phyloP scores from a whole-genome alignment of 2,888 invertebrate genomes.

The Enchytraeus crypticus region DNA sequence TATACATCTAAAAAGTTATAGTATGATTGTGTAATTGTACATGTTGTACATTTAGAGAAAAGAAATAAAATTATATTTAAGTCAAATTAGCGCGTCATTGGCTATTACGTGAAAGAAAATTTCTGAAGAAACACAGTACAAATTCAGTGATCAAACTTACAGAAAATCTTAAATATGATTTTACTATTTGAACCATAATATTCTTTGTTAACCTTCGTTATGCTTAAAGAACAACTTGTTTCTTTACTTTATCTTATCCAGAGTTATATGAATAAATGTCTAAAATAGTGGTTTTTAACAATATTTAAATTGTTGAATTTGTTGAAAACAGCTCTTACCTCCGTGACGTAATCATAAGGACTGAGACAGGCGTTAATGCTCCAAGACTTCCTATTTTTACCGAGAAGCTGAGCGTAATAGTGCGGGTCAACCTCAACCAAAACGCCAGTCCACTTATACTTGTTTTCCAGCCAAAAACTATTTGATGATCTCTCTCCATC shows the following conservation, averaged over 20 bases:
- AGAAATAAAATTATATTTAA: no score
- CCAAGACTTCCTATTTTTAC: conserved; percentile 56
- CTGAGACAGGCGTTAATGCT: conserved; percentile 71
- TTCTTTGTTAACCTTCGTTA: background rate
- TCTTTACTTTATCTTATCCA: background rate
- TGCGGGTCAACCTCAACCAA: conserved; percentile 58
- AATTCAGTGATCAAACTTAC: no score
- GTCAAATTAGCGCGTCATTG: no score
- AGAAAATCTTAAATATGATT: no score
- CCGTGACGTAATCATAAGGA: conserved; percentile 44
- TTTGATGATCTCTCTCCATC: conserved; percentile 58
- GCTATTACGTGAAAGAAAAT: no score
- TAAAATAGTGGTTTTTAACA: no score
- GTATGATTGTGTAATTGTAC: no score
- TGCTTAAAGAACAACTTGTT: background rate
- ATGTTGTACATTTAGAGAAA: no score
- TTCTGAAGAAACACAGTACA: no score
- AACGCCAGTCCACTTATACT: conserved; percentile 10
- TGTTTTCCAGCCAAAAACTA: conserved; percentile 66
- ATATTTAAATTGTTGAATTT: background rate
- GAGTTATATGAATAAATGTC: no score
- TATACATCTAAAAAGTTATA: no score
- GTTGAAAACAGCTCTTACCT: background rate
- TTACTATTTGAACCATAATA: background rate
- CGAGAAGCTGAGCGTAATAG: conserved; percentile 63